Evolutionary conservation across 1,140 invertebrate genomes (phyloP), one percentile per base, ranked within the genome.

Genomic region (Meloidogyne chitwoodi): DNA sequence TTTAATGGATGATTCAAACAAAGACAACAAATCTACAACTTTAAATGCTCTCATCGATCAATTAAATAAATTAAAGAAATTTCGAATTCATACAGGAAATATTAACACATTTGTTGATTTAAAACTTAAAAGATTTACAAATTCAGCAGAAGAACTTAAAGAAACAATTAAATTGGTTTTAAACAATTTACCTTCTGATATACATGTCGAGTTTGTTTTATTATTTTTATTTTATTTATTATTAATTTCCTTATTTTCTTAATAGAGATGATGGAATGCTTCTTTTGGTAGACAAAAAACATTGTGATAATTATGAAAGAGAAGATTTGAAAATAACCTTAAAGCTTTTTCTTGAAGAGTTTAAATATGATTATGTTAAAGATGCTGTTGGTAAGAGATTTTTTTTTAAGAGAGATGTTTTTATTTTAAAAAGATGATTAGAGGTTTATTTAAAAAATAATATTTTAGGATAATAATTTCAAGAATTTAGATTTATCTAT

Each of bases 241-340:
- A 22, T 22, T 27, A 27, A 76, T 22, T 68, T n/a, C 41, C 65
- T 1, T 81, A 8, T 34, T 61, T 83, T 84, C 71, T n/a, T n/a
- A n/a, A n/a, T 67, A 87, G 84, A 12, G 78, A 84, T 12, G 76
- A 87, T 29, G 79, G 77, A 22, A 85, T 79, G 41, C 78, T 85
- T 68, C 73, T 87, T 8, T 76, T 85, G 19, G 80, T 83, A 12
- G 76, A 86, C 34, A 78, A 79, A 24, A 65, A 81, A 29, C 75
- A 83, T 62, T 74, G 75, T 31, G 81, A 86, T 63, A 74, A 63
- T 27, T 85, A 87, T 70, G 84, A 85, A 38, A 34, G 84, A 56
- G 84, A 84, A 48, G 85, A 87, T 76, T 31, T 85, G n/a, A 85
- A 85, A 61, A 87, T 87, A 44, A 87, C 84, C 2, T 67, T 85